These are phyloP conservation scores for Epinotia nisella DNA, from an alignment of 2,888 invertebrate species.

Conservation along the genomic window DNA sequence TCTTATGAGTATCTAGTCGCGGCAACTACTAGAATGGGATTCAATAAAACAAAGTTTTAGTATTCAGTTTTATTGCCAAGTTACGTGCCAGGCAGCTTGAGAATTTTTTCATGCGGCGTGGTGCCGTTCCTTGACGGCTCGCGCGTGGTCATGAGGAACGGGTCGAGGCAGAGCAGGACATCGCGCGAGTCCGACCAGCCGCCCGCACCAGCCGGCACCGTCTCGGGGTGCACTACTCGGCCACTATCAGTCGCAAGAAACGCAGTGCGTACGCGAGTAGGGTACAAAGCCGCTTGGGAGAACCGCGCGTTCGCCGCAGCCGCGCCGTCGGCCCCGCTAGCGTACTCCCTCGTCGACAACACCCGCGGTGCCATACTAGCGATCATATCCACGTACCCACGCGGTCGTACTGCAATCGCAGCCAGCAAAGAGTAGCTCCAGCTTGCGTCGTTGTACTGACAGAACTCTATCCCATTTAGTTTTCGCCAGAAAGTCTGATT, in stretches of 20 bases:
- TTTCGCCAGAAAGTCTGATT: conserved; percentile 59
- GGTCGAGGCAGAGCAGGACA: conserved; percentile 60
- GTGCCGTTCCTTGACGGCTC: neutral
- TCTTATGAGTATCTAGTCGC: neutral
- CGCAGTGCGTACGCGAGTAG: conserved; percentile 53
- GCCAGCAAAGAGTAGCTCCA: conserved; percentile 65
- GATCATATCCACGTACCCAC: conserved; percentile 54
- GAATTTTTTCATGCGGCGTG: neutral
- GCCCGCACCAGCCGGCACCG: conserved; percentile 54
- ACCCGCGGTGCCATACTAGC: conserved; percentile 57
- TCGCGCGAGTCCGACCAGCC: conserved; percentile 64
- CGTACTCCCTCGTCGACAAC: conserved; percentile 49
- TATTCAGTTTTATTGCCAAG: neutral
- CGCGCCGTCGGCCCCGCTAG: conserved; percentile 46
- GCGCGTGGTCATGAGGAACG: conserved; percentile 46
- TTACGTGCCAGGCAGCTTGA: conserved; percentile 6
- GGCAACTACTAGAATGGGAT: neutral
- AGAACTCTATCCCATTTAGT: conserved; percentile 55
- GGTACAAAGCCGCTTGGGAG: conserved; percentile 49
- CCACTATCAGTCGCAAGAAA: conserved; percentile 52
- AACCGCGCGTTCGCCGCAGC: conserved; percentile 24
- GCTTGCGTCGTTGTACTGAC: conserved; percentile 60
- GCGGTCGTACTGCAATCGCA: conserved; percentile 51
- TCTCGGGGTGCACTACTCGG: conserved; percentile 44
- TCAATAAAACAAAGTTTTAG: neutral